Base-by-base conservation (phyloP, 92 coral and sea anemone species). In the Paragorgia papillata region DNA sequence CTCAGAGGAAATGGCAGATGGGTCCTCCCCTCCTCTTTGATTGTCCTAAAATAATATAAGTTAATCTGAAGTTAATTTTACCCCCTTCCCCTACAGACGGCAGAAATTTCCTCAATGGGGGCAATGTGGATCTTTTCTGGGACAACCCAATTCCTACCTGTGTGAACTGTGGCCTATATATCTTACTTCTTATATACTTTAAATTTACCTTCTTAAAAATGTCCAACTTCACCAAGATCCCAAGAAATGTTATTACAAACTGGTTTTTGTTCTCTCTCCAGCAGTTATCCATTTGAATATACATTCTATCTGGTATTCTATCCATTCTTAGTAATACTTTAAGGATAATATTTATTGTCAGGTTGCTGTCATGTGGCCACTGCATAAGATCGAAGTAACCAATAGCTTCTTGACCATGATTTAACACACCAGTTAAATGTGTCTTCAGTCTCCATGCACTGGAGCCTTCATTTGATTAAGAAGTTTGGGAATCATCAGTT, bases 151-250 rank as follows among this genome's bases (percentile, higher is more conserved):
- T n/a, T n/a, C n/a, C n/a, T n/a, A n/a, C n/a, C n/a, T n/a, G n/a
- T n/a, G n/a, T n/a, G n/a, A n/a, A n/a, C n/a, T n/a, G n/a, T n/a
- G n/a, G n/a, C n/a, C n/a, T n/a, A n/a, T n/a, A n/a, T n/a, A n/a
- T n/a, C n/a, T n/a, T n/a, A n/a, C n/a, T n/a, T n/a, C n/a, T n/a
- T n/a, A n/a, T n/a, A n/a, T n/a, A n/a, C n/a, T n/a, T n/a, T n/a
- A n/a, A n/a, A n/a, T 40, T 81, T 73, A 84, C 89, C 89, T 88
- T 82, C 61, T 68, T 77, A 67, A 88, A 88, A 56, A 88, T 66
- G 37, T 59, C 88, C 19, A 89, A 76, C 40, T 58, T 89, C 1
- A 89, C 88, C 41, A 85, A 79, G 8, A 85, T 61, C 4, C 69
- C 93, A 20, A 89, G 78, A 57, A 88, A 88, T 62, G 69, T 34